Evolutionary conservation across 1,140 invertebrate species (phyloP).

Genomic region (Pantala flavescens): DNA sequence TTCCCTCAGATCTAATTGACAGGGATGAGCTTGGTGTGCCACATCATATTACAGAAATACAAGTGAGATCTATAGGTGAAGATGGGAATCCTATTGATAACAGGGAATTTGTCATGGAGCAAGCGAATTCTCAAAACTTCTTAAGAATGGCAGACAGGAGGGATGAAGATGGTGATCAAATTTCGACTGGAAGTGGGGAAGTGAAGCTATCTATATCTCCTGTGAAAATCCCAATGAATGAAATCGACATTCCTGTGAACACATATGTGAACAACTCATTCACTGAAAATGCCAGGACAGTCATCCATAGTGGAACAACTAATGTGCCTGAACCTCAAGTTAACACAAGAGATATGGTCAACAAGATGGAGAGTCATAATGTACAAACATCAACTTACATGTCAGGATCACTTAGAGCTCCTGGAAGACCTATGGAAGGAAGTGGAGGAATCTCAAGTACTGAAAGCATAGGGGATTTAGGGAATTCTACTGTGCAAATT

Average conservation of each 20-base stretch:
- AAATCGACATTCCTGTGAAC: constrained; percentile 15
- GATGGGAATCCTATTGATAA: background rate
- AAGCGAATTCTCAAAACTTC: background rate
- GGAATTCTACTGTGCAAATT: constrained; percentile 5
- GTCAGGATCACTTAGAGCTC: background rate
- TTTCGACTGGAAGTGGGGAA: background rate
- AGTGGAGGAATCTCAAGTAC: constrained; percentile 14
- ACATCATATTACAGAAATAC: constrained; percentile 34
- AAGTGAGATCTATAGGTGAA: constrained; percentile 30
- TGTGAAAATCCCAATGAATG: background rate
- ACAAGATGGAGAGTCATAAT: background rate
- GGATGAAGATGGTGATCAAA: background rate
- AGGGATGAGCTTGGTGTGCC: background rate
- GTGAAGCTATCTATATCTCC: background rate
- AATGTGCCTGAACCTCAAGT: background rate
- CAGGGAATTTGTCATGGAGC: background rate
- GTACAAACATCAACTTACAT: background rate
- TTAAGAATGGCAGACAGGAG: background rate
- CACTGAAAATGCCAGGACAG: background rate
- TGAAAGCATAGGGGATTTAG: constrained; percentile 2
- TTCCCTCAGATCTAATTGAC: background rate
- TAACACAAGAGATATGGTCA: background rate
- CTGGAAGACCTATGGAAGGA: background rate
- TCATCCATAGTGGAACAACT: background rate
- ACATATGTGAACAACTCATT: background rate